A percentile compares a stretch with the other conserved stretches of the same genome.
Evolutionary conservation across 2,797 vertebrate genomes (phyloP).

Genomic region (Stomatorhinus walkeri): DNA sequence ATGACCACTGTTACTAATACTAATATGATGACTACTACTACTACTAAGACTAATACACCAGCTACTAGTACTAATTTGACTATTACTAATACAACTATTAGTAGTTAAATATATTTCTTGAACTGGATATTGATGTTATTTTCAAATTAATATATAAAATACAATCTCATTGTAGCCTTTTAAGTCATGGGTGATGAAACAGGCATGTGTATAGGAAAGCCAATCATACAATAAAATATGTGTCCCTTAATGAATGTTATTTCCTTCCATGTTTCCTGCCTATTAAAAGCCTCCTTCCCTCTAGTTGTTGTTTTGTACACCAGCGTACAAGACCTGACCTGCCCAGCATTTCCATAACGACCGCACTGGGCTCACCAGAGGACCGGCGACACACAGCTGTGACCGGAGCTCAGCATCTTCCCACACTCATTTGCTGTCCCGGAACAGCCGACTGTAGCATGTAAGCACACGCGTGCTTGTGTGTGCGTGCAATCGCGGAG

Average conservation of each 20-base stretch:
- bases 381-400: neutral
- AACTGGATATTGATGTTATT: neutral
- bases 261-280: neutral
- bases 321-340: neutral
- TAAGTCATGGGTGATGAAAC: neutral
- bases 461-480: neutral
- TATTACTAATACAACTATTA: neutral
- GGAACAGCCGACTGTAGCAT: neutral
- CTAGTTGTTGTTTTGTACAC: neutral
- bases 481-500: neutral
- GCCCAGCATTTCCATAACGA: neutral
- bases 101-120: too few species aligned
- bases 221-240: neutral
- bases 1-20: too few species aligned
- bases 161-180: too few species aligned
- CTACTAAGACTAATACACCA: too few species aligned
- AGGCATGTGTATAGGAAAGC: neutral
- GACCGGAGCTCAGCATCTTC: neutral
- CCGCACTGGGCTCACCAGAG: neutral
- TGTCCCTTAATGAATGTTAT: neutral
- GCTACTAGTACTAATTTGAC: too few species aligned
- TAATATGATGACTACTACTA: neutral
- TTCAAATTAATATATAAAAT: too few species aligned
- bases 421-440: neutral
- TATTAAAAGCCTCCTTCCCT: neutral